Conservation (phyloP, 1,140 invertebrate genomes). For the Pectinophora gossypiella region DNA sequence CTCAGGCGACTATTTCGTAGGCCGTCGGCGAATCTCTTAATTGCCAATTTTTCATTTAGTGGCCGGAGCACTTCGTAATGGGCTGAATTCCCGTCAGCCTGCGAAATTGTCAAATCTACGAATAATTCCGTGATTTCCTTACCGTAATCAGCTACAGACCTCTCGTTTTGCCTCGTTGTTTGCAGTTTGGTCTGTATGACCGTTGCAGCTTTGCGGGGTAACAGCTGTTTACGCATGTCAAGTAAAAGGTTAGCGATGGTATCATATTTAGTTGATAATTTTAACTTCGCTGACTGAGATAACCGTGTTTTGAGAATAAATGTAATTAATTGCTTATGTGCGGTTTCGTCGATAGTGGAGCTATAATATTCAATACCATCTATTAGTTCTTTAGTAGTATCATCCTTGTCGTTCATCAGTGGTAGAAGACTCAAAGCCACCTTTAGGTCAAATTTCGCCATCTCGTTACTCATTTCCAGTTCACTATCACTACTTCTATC, state of each 20-base stretch:
- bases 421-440: not conserved
- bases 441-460: not conserved
- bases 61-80: constrained; percentile 12
- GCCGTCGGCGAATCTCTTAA: constrained; percentile 13
- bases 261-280: constrained; percentile 6
- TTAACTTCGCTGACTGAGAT: not conserved
- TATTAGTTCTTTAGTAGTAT: not conserved
- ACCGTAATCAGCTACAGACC: constrained; percentile 11
- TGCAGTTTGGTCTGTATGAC: constrained; percentile 15
- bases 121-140: constrained; percentile 12
- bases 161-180: constrained; percentile 8
- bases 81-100: constrained; percentile 7
- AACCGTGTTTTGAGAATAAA: not conserved
- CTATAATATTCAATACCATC: not conserved
- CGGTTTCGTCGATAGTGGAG: not conserved
- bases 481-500: too few species aligned
- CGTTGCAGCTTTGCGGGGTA: constrained; percentile 11
- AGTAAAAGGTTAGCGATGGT: constrained; percentile 6
- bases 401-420: not conserved
- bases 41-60: constrained; percentile 9
- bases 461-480: too few species aligned
- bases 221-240: constrained; percentile 11
- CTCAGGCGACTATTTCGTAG: constrained; percentile 13
- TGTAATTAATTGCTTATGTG: not conserved
- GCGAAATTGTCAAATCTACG: constrained; percentile 12